Conservation (phyloP, 2,113 vertebrate genomes). For the Oxyura jamaicensis region DNA sequence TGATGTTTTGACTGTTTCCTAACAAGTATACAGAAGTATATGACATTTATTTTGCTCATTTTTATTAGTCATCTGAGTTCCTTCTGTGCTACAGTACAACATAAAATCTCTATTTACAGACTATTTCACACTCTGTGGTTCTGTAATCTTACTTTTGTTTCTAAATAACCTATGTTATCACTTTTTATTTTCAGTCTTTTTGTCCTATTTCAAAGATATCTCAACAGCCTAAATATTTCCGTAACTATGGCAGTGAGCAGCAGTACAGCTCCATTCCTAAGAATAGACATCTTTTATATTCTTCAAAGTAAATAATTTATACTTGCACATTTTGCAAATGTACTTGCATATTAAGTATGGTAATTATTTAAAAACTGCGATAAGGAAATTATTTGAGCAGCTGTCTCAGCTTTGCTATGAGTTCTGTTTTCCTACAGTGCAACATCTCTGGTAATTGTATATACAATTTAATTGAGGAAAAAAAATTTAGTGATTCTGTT, state of each 20-base stretch:
- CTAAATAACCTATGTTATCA: neutral
- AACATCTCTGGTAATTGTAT: neutral
- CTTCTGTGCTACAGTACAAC: neutral
- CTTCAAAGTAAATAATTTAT: constrained; percentile 1
- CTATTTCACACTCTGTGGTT: neutral
- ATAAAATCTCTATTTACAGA: neutral
- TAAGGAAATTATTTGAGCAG: neutral
- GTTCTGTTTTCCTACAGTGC: neutral
- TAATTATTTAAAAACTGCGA: neutral
- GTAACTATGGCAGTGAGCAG: neutral
- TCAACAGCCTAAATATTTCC: neutral
- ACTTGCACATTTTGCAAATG: neutral
- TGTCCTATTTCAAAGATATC: neutral
- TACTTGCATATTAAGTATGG: neutral
- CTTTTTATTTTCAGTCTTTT: neutral
- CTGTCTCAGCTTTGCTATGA: neutral
- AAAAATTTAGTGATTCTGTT: neutral
- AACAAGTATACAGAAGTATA: neutral
- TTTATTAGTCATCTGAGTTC: neutral
- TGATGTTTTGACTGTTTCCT: neutral
- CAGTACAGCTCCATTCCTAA: neutral
- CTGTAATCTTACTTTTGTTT: neutral
- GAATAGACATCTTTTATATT: neutral
- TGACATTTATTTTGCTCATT: neutral
- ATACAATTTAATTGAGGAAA: neutral